phyloP scores from a whole-genome alignment of 1,140 invertebrate genomes.

The Camponotus pennsylvanicus region DNA sequence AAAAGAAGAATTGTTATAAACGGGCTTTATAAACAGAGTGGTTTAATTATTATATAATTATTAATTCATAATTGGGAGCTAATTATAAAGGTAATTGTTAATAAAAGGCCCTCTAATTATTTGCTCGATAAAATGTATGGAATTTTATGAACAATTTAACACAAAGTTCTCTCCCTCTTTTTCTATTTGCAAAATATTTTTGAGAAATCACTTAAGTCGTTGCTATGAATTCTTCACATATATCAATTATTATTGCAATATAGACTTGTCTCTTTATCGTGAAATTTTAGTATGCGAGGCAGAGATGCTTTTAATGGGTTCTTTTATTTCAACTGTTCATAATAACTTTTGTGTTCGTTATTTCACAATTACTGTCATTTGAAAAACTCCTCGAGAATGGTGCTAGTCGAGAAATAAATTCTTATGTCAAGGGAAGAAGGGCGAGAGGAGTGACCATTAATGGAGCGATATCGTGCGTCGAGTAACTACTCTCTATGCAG shows the following conservation, averaged over 20 bases:
- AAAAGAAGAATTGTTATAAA: slow-evolving; percentile 19
- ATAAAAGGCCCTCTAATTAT: background rate
- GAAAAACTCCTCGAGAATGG: background rate
- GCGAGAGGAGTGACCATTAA: slow-evolving; percentile 20
- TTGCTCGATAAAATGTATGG: background rate
- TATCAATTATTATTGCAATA: background rate
- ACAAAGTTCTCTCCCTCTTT: too few species aligned
- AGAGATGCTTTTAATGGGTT: background rate
- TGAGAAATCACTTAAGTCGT: background rate
- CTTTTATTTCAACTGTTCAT: background rate
- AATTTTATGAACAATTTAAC: too few species aligned
- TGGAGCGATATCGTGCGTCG: slow-evolving; percentile 52
- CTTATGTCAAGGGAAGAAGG: slow-evolving; percentile 2
- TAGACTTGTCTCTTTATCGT: background rate
- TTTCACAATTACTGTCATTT: slow-evolving; percentile 24
- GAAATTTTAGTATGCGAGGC: background rate
- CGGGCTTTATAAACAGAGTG: background rate
- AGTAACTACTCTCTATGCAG: slow-evolving; percentile 59
- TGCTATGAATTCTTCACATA: background rate
- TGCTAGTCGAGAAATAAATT: slow-evolving; percentile 48
- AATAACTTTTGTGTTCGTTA: slow-evolving; percentile 11
- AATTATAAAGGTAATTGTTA: background rate
- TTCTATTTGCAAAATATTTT: background rate
- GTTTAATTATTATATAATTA: background rate
- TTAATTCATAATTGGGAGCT: background rate